Conservation (phyloP, 2,797 vertebrate genomes). For the Neolamprologus multifasciatus region DNA sequence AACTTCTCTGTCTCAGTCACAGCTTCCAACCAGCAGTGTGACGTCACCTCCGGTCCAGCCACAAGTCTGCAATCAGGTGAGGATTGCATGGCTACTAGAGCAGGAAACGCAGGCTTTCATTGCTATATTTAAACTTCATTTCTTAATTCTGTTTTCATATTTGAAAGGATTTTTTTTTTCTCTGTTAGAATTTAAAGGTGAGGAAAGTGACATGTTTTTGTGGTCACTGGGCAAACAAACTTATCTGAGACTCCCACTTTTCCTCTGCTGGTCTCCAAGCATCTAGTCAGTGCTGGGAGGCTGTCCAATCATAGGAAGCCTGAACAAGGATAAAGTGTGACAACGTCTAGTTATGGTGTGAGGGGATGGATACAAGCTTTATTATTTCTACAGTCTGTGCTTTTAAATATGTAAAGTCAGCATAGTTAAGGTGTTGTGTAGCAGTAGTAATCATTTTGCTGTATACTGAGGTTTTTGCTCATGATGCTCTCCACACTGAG, state of each 20-base stretch:
- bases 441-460: background rate
- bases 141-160: background rate
- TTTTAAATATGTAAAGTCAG: background rate
- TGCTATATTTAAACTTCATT: background rate
- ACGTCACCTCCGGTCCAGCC: slow-evolving; percentile 5
- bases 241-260: background rate
- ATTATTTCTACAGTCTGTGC: background rate
- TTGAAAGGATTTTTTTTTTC: background rate
- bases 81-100: background rate
- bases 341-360: background rate
- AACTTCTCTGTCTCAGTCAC: slow-evolving; percentile 67
- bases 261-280: background rate
- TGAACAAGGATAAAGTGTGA: background rate
- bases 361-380: background rate
- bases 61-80: slow-evolving; percentile 56
- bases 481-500: background rate
- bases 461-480: background rate
- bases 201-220: background rate
- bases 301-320: background rate
- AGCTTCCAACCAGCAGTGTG: slow-evolving; percentile 60
- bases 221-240: background rate
- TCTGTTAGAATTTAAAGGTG: background rate
- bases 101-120: background rate
- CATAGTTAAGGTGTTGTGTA: background rate
- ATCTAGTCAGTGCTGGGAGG: background rate